Base-by-base conservation (phyloP, 2,888 invertebrate genomes). In the Harpagoxenus sublaevis region DNA sequence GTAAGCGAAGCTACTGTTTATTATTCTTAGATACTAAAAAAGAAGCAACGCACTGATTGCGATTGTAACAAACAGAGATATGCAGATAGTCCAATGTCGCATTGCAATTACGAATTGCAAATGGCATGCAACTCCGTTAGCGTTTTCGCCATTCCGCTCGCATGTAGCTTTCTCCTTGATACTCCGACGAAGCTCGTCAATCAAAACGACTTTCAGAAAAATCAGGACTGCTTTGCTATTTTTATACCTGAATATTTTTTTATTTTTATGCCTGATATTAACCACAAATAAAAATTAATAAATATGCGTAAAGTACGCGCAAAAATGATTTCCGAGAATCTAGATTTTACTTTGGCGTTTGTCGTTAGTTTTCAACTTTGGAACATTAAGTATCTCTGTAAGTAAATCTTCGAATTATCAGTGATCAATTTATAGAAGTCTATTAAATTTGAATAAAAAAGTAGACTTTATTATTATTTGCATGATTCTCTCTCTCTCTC, bases 131-230 rank as follows among this genome's bases (percentile, higher is more conserved):
- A 62, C 9, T 55, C 12, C 31, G 48, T 35, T 35, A 35, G 15
- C 35, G 48, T 75, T 75, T 75, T 48, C 31, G 15, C 2, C 4
- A 75, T 48, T 63, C 35, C 35, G 15, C 3, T 39, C 53, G 39
- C 51, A 35, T 51, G 23, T 39, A 53, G 28, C 51, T 53, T 62
- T 75, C 23, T 48, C 35, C 63, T 75, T 75, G 63, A 51, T 42
- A 18, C 0, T 35, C n/a, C 12, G 48, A 57, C 23, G 18, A 39
- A 57, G 10, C 23, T 74, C 28, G 4, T 60, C 74, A 39, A 79
- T 79, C 73, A 74, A 57, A 74, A 60, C 8, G n/a, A 35, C 10
- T 81, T 74, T 28, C 3, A 74, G 5, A 79, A 73, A 60, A 73
- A 60, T 60, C 35, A 23, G 3, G 3, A 31, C 45, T 45, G 18